phyloP scores from a whole-genome alignment of 2,888 invertebrate genomes.

The Trichacis sp. region DNA sequence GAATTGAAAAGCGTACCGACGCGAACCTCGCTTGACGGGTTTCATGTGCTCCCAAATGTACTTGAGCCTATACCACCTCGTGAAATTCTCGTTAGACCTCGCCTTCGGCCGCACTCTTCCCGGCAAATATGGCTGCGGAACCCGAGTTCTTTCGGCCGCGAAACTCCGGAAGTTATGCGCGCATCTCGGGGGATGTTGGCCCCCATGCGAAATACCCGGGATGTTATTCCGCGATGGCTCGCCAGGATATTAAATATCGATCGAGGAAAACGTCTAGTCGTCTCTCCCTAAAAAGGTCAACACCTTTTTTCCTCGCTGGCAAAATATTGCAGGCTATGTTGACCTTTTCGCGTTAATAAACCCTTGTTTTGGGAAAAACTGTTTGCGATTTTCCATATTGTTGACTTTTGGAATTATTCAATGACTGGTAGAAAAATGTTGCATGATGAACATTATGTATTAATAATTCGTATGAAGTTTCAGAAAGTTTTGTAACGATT shows the following conservation, averaged over 20 bases:
- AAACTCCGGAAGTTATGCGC: slow-evolving; percentile 16
- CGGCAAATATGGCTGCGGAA: slow-evolving; percentile 13
- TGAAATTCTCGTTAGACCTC: neutral
- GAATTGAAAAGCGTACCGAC: slow-evolving; percentile 41
- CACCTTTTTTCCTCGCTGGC: too few species aligned
- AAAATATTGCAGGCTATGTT: too few species aligned
- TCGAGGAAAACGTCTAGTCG: slow-evolving; percentile 16
- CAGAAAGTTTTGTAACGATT: too few species aligned
- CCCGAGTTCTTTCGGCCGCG: slow-evolving; percentile 16
- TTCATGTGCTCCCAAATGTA: slow-evolving; percentile 17
- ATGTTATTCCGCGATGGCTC: slow-evolving; percentile 21
- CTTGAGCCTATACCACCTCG: neutral
- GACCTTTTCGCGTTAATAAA: too few species aligned
- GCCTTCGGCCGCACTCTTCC: slow-evolving; percentile 10
- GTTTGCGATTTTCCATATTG: too few species aligned
- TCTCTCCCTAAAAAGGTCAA: neutral
- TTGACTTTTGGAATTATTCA: too few species aligned
- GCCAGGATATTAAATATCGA: slow-evolving; percentile 51
- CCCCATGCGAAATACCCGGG: slow-evolving; percentile 11
- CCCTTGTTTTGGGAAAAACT: too few species aligned
- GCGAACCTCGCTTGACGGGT: slow-evolving; percentile 30
- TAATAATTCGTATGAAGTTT: too few species aligned
- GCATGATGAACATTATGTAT: too few species aligned
- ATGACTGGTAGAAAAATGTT: too few species aligned
- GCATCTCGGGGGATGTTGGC: slow-evolving; percentile 10